These are phyloP conservation scores for Aricia artaxerxes DNA, from an alignment of 2,888 invertebrate species.

Conservation along the genomic window DNA sequence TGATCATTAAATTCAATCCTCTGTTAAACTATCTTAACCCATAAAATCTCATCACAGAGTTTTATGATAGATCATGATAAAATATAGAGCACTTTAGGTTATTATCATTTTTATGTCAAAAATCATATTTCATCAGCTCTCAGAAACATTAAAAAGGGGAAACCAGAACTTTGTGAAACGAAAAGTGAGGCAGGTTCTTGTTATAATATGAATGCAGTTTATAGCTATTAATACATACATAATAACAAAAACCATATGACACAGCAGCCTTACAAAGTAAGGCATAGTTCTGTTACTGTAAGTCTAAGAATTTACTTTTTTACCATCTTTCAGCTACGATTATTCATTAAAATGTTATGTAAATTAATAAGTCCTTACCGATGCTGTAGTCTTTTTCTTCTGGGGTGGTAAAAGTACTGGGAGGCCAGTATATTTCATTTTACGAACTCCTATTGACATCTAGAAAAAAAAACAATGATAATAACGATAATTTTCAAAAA, in stretches of 20 bases:
- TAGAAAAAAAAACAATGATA: background rate
- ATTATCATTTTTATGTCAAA: background rate
- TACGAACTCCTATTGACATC: constrained; percentile 26
- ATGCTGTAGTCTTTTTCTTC: constrained; percentile 23
- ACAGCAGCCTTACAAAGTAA: background rate
- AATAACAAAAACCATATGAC: too few relatives aligned
- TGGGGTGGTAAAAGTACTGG: constrained; percentile 14
- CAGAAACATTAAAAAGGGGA: background rate
- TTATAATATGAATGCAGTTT: too few relatives aligned
- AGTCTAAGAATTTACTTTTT: background rate
- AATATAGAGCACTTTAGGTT: background rate
- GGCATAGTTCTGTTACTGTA: background rate
- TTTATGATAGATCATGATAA: background rate
- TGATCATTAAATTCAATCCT: background rate
- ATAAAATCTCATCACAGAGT: background rate
- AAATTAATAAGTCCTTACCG: constrained; percentile 8
- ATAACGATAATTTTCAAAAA: background rate
- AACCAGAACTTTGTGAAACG: background rate
- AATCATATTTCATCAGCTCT: background rate
- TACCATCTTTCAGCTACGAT: too few relatives aligned
- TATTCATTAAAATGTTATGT: too few relatives aligned
- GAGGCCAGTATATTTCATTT: constrained; percentile 17
- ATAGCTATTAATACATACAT: too few relatives aligned
- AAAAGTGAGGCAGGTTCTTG: background rate
- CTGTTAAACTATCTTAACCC: background rate